Evolutionary conservation across 1,140 invertebrate species (phyloP).

Genomic region (Drosophila orosa): DNA sequence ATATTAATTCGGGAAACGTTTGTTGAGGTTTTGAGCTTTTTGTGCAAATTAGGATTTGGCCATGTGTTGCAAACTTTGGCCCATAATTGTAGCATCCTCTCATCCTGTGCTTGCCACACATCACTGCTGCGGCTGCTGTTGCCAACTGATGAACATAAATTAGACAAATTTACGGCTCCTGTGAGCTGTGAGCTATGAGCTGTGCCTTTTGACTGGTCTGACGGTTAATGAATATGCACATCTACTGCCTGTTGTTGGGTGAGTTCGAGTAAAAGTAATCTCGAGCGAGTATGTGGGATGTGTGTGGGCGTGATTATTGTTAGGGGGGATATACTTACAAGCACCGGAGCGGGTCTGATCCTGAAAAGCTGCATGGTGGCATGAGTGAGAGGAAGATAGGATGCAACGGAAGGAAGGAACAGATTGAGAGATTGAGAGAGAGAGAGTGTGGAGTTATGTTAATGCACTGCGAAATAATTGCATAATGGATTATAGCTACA

Average conservation of each 20-base stretch:
- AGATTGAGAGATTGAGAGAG: constrained; percentile 53
- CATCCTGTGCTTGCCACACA: constrained; percentile 12
- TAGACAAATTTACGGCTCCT: constrained; percentile 45
- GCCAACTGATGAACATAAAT: constrained; percentile 52
- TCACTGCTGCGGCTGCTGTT: constrained; percentile 10
- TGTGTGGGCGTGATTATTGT: constrained; percentile 35
- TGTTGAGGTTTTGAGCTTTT: constrained; percentile 4
- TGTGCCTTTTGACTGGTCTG: constrained; percentile 45
- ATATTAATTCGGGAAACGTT: constrained; percentile 9
- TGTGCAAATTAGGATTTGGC: constrained; percentile 19
- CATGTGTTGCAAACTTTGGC: constrained; percentile 22
- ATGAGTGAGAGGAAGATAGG: constrained; percentile 37
- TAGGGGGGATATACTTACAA: constrained; percentile 91
- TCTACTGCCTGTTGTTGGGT: constrained; percentile 27
- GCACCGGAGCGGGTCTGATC: constrained; percentile 97
- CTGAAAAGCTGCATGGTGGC: constrained; percentile 92
- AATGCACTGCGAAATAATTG: constrained; percentile 70
- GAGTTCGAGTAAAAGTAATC: constrained; percentile 24
- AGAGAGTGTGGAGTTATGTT: constrained; percentile 62
- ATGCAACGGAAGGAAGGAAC: constrained; percentile 23
- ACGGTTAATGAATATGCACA: constrained; percentile 47
- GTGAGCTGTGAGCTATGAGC: constrained; percentile 30
- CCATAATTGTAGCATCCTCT: constrained; percentile 7
- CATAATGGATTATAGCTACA: constrained; percentile 51
- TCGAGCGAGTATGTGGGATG: constrained; percentile 8